Percentiles rank a stretch among this genome's conserved stretches.
These are phyloP conservation scores for Eulemur rubriventer DNA, from an alignment of 2,797 vertebrate species.

Conservation along the genomic window DNA sequence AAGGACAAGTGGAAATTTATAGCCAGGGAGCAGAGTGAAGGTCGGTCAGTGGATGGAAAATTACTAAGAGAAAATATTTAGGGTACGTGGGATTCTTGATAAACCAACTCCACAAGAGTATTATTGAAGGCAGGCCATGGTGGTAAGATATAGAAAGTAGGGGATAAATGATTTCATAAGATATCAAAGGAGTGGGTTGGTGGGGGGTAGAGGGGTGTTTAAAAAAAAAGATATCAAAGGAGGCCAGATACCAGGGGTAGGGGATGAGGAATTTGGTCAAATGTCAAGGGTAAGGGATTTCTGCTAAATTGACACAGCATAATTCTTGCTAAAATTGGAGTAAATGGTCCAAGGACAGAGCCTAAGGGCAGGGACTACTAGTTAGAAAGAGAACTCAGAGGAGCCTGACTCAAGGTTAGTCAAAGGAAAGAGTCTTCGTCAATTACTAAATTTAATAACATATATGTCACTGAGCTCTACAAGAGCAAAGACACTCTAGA, in stretches of 20 bases:
- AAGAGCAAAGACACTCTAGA: background rate
- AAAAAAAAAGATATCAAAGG: background rate
- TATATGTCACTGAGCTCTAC: background rate
- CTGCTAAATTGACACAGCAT: background rate
- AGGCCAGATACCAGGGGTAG: background rate
- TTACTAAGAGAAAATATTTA: background rate
- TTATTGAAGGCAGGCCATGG: background rate
- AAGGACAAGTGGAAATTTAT: background rate
- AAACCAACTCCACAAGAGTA: background rate
- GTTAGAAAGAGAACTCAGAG: background rate
- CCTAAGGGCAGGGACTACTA: background rate
- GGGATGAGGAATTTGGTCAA: background rate
- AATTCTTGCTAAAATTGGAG: background rate
- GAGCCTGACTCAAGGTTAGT: background rate
- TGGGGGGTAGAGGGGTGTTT: too few species aligned
- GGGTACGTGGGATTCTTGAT: background rate
- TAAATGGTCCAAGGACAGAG: background rate
- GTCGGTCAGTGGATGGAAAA: background rate
- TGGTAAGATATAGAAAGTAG: background rate
- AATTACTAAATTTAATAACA: background rate
- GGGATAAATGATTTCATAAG: background rate
- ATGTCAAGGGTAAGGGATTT: background rate
- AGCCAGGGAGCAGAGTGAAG: background rate
- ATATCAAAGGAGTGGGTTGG: background rate
- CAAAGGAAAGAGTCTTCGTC: background rate